Conservation (phyloP, 2,888 invertebrate genomes). For the Aplocera efformata region DNA sequence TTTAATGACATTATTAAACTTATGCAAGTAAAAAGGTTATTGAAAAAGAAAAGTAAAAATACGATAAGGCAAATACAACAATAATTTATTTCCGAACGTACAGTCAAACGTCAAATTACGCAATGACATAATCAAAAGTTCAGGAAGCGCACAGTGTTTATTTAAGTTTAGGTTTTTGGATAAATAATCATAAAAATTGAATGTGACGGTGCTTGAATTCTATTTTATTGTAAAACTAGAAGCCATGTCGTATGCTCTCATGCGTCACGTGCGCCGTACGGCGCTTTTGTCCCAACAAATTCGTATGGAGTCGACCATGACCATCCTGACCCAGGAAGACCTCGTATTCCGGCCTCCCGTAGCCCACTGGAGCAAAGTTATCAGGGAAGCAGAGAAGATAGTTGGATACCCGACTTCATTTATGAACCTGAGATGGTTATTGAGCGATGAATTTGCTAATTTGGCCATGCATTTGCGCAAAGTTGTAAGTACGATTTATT, state of each 20-base stretch:
- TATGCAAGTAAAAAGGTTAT: too few relatives aligned
- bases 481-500: slow-evolving; percentile 44
- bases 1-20: too few relatives aligned
- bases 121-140: slow-evolving; percentile 44
- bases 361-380: slow-evolving; percentile 66
- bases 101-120: slow-evolving; percentile 50
- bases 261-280: slow-evolving; percentile 63
- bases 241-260: slow-evolving; percentile 64
- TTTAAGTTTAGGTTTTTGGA: slow-evolving; percentile 3
- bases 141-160: slow-evolving; percentile 35
- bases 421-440: slow-evolving; percentile 79
- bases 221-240: slow-evolving; percentile 22
- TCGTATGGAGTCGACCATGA: slow-evolving; percentile 63
- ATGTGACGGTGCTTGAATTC: slow-evolving; percentile 37
- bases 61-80: background rate
- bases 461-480: slow-evolving; percentile 74
- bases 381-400: slow-evolving; percentile 68
- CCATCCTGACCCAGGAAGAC: slow-evolving; percentile 67
- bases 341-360: slow-evolving; percentile 67
- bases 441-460: slow-evolving; percentile 82
- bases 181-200: slow-evolving; percentile 28
- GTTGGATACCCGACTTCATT: slow-evolving; percentile 81
- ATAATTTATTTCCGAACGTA: slow-evolving; percentile 46
- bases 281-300: slow-evolving; percentile 56
- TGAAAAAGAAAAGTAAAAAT: too few relatives aligned